A percentile compares a stretch with the other conserved stretches of the same genome.
Conservation (phyloP, 2,113 vertebrate species). For the Anhinga anhinga region DNA sequence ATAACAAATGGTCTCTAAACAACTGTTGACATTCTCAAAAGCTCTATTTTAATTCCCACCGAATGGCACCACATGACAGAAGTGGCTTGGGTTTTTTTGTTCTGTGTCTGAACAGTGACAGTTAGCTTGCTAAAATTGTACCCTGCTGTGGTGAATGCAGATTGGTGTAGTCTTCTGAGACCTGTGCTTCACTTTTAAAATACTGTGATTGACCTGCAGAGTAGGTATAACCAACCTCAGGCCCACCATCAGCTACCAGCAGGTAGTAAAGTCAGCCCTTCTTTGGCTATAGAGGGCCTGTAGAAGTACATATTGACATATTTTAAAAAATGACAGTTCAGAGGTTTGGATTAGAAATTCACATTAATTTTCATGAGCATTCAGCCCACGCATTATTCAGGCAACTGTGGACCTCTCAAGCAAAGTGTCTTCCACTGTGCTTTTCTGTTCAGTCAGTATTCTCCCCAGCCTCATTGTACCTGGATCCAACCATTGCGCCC, state of each 20-base stretch:
- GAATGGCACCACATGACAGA: not conserved
- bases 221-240: not conserved
- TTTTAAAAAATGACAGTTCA: not conserved
- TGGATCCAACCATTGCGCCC: accelerated
- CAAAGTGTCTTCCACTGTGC: not conserved
- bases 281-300: not conserved
- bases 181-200: not conserved
- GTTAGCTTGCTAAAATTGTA: not conserved
- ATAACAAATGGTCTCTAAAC: not conserved
- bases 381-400: not conserved
- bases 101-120: not conserved
- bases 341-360: not conserved
- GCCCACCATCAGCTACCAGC: not conserved
- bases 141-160: not conserved
- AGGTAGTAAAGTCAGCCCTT: not conserved
- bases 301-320: not conserved
- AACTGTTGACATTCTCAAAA: not conserved
- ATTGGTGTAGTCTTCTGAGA: not conserved
- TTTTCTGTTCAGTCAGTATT: not conserved
- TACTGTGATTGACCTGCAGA: not conserved
- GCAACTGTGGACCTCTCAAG: not conserved
- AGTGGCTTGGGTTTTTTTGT: not conserved
- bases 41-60: not conserved
- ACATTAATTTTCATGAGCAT: not conserved
- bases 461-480: not conserved